Evolutionary conservation across 2,797 vertebrate species (phyloP).

Genomic region (Emys orbicularis): DNA sequence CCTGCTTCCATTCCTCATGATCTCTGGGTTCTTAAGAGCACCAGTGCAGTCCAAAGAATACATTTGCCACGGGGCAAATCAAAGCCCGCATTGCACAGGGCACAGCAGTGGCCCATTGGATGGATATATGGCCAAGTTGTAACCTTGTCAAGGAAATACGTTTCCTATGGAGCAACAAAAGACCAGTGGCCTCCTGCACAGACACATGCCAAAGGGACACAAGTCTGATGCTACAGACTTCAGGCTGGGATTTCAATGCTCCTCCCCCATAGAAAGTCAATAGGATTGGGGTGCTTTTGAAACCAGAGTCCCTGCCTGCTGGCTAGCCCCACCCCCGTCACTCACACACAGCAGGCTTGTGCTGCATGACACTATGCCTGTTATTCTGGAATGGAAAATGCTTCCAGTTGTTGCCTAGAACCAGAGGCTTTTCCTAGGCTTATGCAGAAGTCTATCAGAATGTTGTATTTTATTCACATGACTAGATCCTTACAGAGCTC

Average conservation of each 20-base stretch:
- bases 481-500: fast-evolving
- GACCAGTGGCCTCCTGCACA: neutral
- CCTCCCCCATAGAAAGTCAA: neutral
- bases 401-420: neutral
- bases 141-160: neutral
- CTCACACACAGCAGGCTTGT: neutral
- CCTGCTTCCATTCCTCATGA: neutral
- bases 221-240: neutral
- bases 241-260: neutral
- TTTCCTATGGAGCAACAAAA: neutral
- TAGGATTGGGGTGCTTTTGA: neutral
- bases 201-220: neutral
- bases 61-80: neutral
- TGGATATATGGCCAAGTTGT: neutral
- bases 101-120: neutral
- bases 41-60: neutral
- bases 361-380: neutral
- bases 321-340: neutral
- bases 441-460: neutral
- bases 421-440: neutral
- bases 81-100: neutral
- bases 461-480: neutral
- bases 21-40: neutral
- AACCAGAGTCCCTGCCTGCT: neutral
- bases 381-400: neutral